These are phyloP conservation scores for Etheostoma spectabile DNA, from an alignment of 2,113 vertebrate species.

Conservation along the genomic window DNA sequence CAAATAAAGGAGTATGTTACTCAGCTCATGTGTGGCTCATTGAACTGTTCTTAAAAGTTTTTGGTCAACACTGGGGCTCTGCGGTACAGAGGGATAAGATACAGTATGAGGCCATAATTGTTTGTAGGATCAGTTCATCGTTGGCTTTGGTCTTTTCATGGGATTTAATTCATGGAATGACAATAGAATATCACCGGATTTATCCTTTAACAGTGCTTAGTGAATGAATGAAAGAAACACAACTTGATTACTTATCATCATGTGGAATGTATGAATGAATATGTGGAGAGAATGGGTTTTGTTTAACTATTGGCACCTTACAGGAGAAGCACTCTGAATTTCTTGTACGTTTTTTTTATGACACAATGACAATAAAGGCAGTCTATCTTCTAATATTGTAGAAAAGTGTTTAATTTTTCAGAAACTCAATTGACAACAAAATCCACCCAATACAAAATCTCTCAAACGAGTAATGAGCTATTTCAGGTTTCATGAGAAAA, in stretches of 20 bases:
- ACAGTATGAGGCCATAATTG: neutral
- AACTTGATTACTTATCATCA: too few relatives aligned
- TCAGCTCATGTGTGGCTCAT: neutral
- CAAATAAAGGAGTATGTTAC: neutral
- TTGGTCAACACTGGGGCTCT: neutral
- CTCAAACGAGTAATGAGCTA: neutral
- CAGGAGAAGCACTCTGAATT: too few relatives aligned
- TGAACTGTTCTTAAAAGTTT: neutral
- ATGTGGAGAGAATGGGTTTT: too few relatives aligned
- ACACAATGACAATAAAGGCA: too few relatives aligned
- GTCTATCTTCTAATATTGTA: neutral
- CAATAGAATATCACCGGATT: neutral
- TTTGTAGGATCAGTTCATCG: neutral
- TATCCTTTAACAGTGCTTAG: neutral
- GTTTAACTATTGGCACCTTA: too few relatives aligned
- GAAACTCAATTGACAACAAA: neutral
- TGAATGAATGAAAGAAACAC: too few relatives aligned
- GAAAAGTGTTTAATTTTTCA: too few relatives aligned
- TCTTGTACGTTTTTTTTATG: too few relatives aligned
- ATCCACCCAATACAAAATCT: neutral
- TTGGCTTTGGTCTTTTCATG: neutral
- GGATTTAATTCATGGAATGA: neutral
- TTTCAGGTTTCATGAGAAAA: conserved; percentile 19
- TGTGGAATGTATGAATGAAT: too few relatives aligned
- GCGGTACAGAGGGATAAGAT: neutral